These are phyloP conservation scores for Aplidium turbinatum DNA, from an alignment of 23 tunicate genomes.

Conservation along the genomic window DNA sequence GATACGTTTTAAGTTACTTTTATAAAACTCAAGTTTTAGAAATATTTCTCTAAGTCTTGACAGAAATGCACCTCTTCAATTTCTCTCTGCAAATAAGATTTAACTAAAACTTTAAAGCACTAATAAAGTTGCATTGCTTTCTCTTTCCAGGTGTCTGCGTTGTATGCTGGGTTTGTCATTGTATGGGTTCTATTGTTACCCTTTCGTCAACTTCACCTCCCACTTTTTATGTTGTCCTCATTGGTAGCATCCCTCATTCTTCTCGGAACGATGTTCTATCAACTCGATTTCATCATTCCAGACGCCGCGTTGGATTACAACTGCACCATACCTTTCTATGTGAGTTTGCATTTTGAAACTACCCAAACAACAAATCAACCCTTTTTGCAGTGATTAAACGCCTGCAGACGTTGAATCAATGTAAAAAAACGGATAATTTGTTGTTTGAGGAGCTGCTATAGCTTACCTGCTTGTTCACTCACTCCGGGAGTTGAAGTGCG, in stretches of 20 bases:
- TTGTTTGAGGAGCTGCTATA: not conserved
- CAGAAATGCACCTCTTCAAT: no score
- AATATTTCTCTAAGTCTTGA: no score
- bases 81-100: no score
- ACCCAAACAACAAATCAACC: no score
- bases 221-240: slow-evolving; percentile 24
- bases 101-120: no score
- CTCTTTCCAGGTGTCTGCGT: slow-evolving; percentile 56
- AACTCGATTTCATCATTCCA: slow-evolving; percentile 51
- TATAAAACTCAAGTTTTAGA: no score
- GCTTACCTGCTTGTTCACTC: not conserved
- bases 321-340: slow-evolving; percentile 43
- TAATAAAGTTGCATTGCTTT: no score
- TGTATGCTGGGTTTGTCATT: slow-evolving; percentile 48
- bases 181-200: slow-evolving; percentile 70
- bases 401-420: not conserved
- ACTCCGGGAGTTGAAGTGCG: no score
- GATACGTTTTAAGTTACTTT: not conserved
- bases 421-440: no score
- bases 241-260: slow-evolving; percentile 31
- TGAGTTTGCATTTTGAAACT: slow-evolving; percentile 24
- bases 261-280: slow-evolving; percentile 68
- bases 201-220: slow-evolving; percentile 21
- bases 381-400: no score
- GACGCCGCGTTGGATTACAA: slow-evolving; percentile 36